phyloP scores from a whole-genome alignment of 2,888 invertebrate species.

The Mythimna ferrago region DNA sequence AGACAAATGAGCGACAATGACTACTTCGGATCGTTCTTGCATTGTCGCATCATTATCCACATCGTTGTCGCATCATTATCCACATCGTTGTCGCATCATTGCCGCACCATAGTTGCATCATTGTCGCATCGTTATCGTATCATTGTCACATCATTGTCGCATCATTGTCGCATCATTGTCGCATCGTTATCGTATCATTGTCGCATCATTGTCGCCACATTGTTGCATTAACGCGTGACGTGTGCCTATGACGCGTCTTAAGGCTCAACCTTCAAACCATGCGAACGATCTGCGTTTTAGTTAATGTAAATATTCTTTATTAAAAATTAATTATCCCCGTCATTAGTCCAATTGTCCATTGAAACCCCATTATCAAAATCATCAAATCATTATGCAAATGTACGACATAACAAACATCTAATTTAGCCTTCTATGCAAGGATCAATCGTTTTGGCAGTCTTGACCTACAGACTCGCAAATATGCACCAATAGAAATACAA shows the following conservation, averaged over 20 bases:
- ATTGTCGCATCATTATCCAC: background rate
- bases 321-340: background rate
- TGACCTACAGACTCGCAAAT: slow-evolving; percentile 48
- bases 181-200: background rate
- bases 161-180: background rate
- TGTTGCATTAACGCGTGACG: background rate
- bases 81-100: too few species aligned
- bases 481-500: slow-evolving; percentile 25
- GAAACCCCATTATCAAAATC: background rate
- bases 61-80: background rate
- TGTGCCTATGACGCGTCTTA: background rate
- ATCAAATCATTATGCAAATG: slow-evolving; percentile 16
- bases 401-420: background rate
- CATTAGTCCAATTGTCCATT: background rate
- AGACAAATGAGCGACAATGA: background rate
- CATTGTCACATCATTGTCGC: background rate
- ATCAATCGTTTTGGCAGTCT: slow-evolving; percentile 37
- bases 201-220: background rate
- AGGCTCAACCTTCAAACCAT: background rate
- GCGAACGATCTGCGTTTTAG: background rate
- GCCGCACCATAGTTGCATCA: too few species aligned
- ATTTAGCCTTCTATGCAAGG: slow-evolving; percentile 45
- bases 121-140: too few species aligned
- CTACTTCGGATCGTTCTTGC: too few species aligned
- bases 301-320: background rate